phyloP scores from a whole-genome alignment of 2,113 vertebrate genomes.

The Oreochromis niloticus region DNA sequence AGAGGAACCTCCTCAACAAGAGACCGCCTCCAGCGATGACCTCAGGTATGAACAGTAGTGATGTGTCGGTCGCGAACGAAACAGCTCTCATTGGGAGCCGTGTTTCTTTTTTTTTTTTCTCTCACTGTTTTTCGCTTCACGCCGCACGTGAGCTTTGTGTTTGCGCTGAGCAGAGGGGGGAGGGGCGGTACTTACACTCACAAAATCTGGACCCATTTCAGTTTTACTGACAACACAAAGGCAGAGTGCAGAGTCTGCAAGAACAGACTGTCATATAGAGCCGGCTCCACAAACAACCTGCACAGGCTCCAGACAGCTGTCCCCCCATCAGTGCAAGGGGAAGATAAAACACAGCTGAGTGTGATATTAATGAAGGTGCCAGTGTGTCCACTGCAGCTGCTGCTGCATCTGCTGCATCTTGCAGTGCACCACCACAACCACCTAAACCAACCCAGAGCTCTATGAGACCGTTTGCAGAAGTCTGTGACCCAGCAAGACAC shows the following conservation, averaged over 20 bases:
- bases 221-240: background rate
- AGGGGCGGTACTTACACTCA: background rate
- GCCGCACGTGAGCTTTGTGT: background rate
- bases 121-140: rapidly evolving
- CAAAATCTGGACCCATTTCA: background rate
- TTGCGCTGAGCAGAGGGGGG: rapidly evolving
- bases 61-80: rapidly evolving
- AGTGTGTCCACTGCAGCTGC: background rate
- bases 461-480: background rate
- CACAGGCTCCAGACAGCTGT: rapidly evolving
- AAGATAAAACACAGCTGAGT: background rate
- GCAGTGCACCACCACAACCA: background rate
- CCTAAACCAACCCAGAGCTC: background rate
- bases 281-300: background rate
- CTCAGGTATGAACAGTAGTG: background rate
- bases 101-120: background rate
- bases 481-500: rapidly evolving
- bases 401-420: rapidly evolving
- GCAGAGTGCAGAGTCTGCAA: background rate
- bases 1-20: conserved; percentile 71
- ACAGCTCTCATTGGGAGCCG: background rate
- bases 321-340: background rate
- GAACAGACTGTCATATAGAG: background rate
- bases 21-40: conserved; percentile 63
- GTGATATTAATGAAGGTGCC: background rate